Evolutionary conservation across 2,797 vertebrate genomes (phyloP), one percentile per base, ranked within the genome.

Genomic region (Molossus alvarezi): DNA sequence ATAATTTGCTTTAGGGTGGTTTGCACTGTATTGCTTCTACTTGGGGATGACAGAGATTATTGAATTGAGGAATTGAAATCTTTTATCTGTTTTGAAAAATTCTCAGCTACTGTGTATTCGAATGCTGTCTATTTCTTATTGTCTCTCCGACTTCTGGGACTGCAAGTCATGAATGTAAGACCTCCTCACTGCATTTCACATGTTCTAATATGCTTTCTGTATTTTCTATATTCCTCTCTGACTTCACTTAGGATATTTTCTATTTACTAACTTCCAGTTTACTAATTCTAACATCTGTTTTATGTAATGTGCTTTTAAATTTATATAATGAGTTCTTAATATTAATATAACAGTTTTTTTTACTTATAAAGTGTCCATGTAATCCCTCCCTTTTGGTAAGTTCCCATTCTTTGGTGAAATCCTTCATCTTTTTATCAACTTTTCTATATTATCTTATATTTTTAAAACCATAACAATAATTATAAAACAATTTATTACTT

Each of bases 21-120:
- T 90, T 83, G 5, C 57, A 45, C 67, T 92, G 76, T 48, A 55
- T 29, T 87, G 64, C 71, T 64, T 92, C 60, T 86, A 8, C 67
- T 82, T 86, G 64, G 67, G 20, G 17, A 67, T 82, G 27, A 96
- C 37, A 90, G 37, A 91, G 57, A 67, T 87, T 82, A 71, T 27
- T 41, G 15, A 81, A 81, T 18, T 51, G 18, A 58, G 23, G 53
- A 75, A 37, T 4, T 83, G 18, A 65, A 87, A 71, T 86, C 9
- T 69, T 71, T 41, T 69, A 57, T 33, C 33, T 62, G 27, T 73
- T 41, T 64, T 69, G 60, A 94, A 83, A 84, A 37, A 18, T 89
- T 75, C 4, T 90, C 17, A 84, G 23, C 12, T 53, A 33, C 33
- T 51, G 2, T 27, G 27, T 25, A 1, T 82, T 92, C 4, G 1